Conservation (phyloP, 1,140 invertebrate species). For the Ceratina australensis region DNA sequence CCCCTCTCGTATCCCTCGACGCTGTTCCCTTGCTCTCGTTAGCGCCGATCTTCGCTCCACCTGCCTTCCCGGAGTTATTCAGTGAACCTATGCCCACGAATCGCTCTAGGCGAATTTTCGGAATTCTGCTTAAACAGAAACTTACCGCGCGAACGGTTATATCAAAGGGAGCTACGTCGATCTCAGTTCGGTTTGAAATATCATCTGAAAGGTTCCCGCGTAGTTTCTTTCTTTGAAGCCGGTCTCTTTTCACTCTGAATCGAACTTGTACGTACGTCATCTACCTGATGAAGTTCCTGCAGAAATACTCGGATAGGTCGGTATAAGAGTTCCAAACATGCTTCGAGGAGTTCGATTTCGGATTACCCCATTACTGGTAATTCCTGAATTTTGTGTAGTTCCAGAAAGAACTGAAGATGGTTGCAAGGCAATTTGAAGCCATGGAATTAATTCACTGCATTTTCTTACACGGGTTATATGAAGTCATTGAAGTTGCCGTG, state of each 20-base stretch:
- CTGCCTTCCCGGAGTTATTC: slow-evolving; percentile 58
- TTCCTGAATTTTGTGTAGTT: too few species aligned
- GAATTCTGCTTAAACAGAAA: slow-evolving; percentile 53
- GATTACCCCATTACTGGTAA: too few species aligned
- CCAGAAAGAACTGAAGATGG: too few species aligned
- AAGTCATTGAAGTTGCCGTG: too few species aligned
- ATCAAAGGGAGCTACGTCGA: too few species aligned
- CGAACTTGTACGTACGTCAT: not conserved
- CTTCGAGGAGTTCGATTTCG: too few species aligned
- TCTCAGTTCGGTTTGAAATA: not conserved
- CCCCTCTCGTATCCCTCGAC: slow-evolving; percentile 10
- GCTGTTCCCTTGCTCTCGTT: slow-evolving; percentile 28
- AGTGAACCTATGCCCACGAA: slow-evolving; percentile 36
- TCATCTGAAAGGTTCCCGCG: not conserved
- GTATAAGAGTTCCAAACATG: not conserved
- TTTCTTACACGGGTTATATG: too few species aligned
- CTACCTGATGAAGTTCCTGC: not conserved
- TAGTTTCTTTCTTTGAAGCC: not conserved
- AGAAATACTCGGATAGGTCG: not conserved
- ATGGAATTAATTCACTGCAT: too few species aligned
- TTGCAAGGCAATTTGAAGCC: too few species aligned
- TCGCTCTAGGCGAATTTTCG: slow-evolving; percentile 60
- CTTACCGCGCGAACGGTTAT: not conserved
- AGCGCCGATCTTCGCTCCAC: slow-evolving; percentile 53
- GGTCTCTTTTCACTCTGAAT: not conserved